Evolutionary conservation across 53 echinoderm and acorn worm species (phyloP).

Genomic region (Patiria pectinifera): DNA sequence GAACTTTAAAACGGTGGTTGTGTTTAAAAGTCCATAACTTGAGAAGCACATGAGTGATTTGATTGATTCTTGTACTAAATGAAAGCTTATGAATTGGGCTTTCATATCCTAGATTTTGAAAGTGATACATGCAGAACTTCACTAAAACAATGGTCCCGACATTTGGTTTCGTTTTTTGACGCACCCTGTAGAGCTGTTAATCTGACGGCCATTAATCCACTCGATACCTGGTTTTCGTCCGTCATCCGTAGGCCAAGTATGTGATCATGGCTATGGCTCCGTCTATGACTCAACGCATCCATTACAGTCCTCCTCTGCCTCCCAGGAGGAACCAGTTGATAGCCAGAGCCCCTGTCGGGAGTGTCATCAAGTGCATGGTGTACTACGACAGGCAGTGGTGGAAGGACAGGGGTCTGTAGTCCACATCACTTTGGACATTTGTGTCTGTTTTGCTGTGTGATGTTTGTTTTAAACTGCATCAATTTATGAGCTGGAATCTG

Average conservation of each 20-base stretch:
- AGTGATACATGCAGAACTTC: too few relatives aligned
- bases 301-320: constrained; percentile 73
- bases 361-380: constrained; percentile 79
- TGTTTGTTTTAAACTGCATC: neutral
- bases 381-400: constrained; percentile 79
- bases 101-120: too few relatives aligned
- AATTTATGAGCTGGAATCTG: too few relatives aligned
- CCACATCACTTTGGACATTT: neutral
- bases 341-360: constrained; percentile 75
- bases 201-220: too few relatives aligned
- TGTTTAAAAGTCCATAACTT: too few relatives aligned
- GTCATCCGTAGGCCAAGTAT: constrained; percentile 64
- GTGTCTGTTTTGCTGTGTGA: neutral
- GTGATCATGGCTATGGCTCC: constrained; percentile 84
- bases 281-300: constrained; percentile 65
- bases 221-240: neutral
- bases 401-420: constrained; percentile 77
- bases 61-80: too few relatives aligned
- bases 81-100: too few relatives aligned
- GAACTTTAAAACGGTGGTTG: too few relatives aligned
- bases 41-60: too few relatives aligned
- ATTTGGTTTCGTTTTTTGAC: too few relatives aligned
- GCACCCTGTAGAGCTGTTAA: too few relatives aligned
- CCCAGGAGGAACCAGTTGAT: constrained; percentile 76
- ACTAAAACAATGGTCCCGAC: too few relatives aligned